phyloP scores from a whole-genome alignment of 2,888 invertebrate species.

The Belgica antarctica region DNA sequence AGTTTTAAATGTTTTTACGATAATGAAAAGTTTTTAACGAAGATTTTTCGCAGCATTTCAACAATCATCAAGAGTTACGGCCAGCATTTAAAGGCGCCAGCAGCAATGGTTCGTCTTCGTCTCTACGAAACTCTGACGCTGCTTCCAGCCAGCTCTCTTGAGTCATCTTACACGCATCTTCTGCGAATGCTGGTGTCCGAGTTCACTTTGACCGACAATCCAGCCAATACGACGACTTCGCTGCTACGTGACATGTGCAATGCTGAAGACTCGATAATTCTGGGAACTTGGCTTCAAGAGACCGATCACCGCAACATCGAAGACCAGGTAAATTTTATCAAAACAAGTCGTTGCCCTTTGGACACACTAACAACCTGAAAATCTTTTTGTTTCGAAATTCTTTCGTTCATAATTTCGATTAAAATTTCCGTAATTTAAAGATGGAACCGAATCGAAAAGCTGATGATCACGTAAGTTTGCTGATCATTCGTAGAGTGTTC shows the following conservation, averaged over 20 bases:
- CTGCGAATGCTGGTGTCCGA: conserved; percentile 90
- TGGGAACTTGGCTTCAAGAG: conserved; percentile 94
- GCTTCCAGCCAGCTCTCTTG: conserved; percentile 75
- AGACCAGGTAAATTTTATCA: conserved; percentile 76
- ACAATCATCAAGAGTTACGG: conserved; percentile 84
- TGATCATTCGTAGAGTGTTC: background rate
- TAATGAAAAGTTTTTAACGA: conserved; percentile 4
- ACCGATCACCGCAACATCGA: conserved; percentile 95
- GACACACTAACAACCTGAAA: conserved; percentile 32
- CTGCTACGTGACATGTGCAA: conserved; percentile 78
- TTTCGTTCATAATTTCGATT: conserved; percentile 41
- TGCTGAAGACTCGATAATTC: conserved; percentile 83
- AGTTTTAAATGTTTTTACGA: conserved; percentile 50
- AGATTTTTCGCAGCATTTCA: conserved; percentile 64
- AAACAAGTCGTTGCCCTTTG: background rate
- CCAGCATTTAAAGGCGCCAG: conserved; percentile 88
- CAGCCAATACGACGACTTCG: conserved; percentile 86
- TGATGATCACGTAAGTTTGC: conserved; percentile 66
- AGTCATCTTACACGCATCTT: conserved; percentile 82
- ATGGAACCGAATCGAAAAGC: conserved; percentile 82
- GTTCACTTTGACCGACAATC: conserved; percentile 90
- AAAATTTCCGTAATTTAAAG: conserved; percentile 53
- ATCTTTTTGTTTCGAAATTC: conserved; percentile 34
- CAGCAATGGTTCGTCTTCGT: conserved; percentile 88
- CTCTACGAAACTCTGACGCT: conserved; percentile 83